Conservation (phyloP, 2,113 vertebrate genomes). For the Elachura formosa region DNA sequence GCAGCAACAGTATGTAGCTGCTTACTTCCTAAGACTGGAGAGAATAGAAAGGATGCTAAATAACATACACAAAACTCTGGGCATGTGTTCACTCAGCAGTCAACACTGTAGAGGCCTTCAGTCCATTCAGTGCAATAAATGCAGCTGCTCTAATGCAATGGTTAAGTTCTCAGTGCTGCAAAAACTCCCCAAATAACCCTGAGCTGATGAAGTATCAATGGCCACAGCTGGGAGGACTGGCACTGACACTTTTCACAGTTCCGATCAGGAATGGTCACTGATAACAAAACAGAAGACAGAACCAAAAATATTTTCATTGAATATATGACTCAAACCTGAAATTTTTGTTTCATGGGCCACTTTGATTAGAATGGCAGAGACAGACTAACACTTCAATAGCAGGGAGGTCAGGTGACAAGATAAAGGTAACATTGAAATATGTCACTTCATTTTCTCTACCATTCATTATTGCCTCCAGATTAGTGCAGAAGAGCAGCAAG, state of each 20-base stretch:
- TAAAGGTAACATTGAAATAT: background rate
- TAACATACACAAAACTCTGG: background rate
- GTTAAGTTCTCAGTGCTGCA: background rate
- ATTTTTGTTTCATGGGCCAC: background rate
- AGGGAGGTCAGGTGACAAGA: background rate
- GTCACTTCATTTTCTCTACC: no score
- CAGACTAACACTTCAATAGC: background rate
- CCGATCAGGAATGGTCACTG: background rate
- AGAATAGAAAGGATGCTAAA: background rate
- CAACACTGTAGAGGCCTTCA: background rate
- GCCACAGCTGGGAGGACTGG: background rate
- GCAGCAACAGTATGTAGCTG: background rate
- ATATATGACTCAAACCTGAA: background rate
- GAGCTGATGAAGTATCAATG: background rate
- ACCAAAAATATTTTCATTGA: background rate
- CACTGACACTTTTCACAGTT: background rate
- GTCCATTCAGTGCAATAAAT: background rate
- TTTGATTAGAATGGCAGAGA: background rate
- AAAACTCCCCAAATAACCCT: background rate
- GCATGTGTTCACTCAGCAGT: rapidly evolving
- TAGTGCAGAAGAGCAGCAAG: background rate
- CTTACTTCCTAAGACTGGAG: background rate
- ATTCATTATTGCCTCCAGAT: background rate
- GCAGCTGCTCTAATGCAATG: background rate
- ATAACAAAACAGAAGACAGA: background rate